Percentiles rank a stretch among this genome's conserved stretches.
These are phyloP conservation scores for Heliconius ismenius DNA, from an alignment of 2,888 invertebrate genomes.

Conservation along the genomic window DNA sequence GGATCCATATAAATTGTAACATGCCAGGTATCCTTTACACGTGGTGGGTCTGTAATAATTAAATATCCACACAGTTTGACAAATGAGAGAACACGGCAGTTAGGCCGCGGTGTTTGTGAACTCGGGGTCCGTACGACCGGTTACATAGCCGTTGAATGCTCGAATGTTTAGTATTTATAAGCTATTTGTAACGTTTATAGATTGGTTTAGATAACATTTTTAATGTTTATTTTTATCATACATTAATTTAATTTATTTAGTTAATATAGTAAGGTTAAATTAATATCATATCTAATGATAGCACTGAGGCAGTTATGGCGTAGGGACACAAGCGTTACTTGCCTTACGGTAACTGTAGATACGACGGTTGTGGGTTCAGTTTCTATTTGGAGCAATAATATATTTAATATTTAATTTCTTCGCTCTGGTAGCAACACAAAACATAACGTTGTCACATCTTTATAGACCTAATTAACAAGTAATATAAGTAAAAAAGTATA, in stretches of 20 bases:
- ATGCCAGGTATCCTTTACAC: conserved; percentile 51
- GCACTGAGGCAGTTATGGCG: too few species aligned
- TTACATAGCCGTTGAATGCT: conserved; percentile 32
- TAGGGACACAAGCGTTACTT: too few species aligned
- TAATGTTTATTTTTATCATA: background rate
- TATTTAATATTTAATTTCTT: too few species aligned
- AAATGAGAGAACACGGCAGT: conserved; percentile 77
- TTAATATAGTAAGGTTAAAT: background rate
- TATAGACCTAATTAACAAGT: background rate
- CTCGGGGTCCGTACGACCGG: conserved; percentile 43
- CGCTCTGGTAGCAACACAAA: too few species aligned
- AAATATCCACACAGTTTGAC: conserved; percentile 76
- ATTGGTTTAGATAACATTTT: conserved; percentile 12
- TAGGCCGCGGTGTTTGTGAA: conserved; percentile 64
- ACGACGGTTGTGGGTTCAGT: too few species aligned
- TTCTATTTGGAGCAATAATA: too few species aligned
- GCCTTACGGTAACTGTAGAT: too few species aligned
- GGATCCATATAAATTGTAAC: conserved; percentile 43
- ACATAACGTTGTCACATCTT: too few species aligned
- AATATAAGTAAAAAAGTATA: background rate
- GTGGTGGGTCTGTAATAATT: conserved; percentile 78
- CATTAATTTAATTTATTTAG: background rate
- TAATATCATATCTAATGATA: too few species aligned
- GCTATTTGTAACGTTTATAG: conserved; percentile 32
- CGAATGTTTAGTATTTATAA: conserved; percentile 30